Base-by-base conservation (phyloP, 2,113 vertebrate species). In the Dicentrarchus labrax region DNA sequence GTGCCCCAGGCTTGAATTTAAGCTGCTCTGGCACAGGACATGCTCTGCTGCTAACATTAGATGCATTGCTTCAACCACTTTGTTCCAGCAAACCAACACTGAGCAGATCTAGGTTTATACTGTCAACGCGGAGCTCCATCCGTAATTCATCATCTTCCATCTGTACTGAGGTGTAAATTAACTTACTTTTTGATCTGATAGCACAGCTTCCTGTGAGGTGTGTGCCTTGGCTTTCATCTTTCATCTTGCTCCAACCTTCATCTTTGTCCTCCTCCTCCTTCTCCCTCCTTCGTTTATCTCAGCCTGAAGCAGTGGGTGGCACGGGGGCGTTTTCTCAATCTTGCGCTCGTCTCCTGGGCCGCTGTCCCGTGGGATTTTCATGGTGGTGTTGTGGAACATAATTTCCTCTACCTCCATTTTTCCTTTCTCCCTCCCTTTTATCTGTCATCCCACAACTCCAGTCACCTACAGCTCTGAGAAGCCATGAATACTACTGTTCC, bases 1-100 rank as follows among this genome's bases (percentile, higher is more conserved):
- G 30, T 12, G 82, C 92, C 86, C 54, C 56, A 0, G 90, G 84
- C 87, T 65, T 61, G 71, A 87, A 86, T 82, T 76, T 38, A 84
- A 82, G 80, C 84, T 67, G 72, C 79, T 77, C 66, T 64, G 82
- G 84, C 80, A 51, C 71, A 74, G 85, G 65, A 82, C 86, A 51
- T 48, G 74, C 72, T 89, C 78, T 72, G 74, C 78, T 70, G 69
- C 76, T 75, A 62, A 78, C 83, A 78, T 78, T 68, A 73, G 84
- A 88, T 72, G 72, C 77, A 66, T 53, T 50, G 80, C 70, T 75
- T 24, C 67, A 74, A 69, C 21, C 9, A 56, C 59, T 54, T 41
- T 54, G 75, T 48, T 86, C 47, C 73, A 72, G 43, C 30, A 84
- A 70, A 80, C 73, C 62, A 39, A 54, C 8, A 75, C n/a, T 6